These are phyloP conservation scores for Drosophila trichaetosa DNA, from an alignment of 2,888 invertebrate species.

Conservation along the genomic window DNA sequence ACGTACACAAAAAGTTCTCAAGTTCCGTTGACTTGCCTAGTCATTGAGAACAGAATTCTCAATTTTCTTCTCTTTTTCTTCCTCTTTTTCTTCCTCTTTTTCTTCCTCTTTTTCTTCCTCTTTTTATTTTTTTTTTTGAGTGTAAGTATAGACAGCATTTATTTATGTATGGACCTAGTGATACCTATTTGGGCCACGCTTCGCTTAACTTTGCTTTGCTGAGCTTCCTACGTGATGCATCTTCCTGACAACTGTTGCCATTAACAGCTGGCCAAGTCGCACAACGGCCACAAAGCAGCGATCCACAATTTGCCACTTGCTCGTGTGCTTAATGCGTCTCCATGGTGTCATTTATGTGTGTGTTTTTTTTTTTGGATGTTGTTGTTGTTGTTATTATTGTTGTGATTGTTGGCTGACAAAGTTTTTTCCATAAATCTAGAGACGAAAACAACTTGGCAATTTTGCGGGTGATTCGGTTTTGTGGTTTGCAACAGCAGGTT, in stretches of 20 bases:
- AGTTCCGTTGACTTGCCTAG: neutral
- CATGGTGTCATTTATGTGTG: conserved; percentile 60
- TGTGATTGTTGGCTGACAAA: conserved; percentile 54
- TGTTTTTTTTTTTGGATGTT: conserved; percentile 37
- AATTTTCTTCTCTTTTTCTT: neutral
- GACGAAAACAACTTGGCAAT: conserved; percentile 46
- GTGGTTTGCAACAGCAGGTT: conserved; percentile 41
- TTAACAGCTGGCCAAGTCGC: conserved; percentile 67
- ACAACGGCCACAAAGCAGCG: conserved; percentile 33
- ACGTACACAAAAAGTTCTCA: neutral
- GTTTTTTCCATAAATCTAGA: conserved; percentile 63
- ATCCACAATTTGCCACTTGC: conserved; percentile 51
- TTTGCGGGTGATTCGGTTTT: conserved; percentile 62
- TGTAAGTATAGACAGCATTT: conserved; percentile 16
- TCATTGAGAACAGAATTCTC: neutral
- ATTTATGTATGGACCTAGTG: conserved; percentile 52
- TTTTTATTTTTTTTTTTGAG: neutral
- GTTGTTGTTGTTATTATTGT: conserved; percentile 14
- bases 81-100: neutral
- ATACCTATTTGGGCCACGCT: conserved; percentile 24
- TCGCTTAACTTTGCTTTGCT: conserved; percentile 1
- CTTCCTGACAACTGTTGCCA: conserved; percentile 76
- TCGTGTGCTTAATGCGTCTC: conserved; percentile 70
- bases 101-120: too few relatives aligned
- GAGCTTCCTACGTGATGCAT: conserved; percentile 42